phyloP scores from a whole-genome alignment of 2,113 vertebrate genomes.

The Scomber scombrus region DNA sequence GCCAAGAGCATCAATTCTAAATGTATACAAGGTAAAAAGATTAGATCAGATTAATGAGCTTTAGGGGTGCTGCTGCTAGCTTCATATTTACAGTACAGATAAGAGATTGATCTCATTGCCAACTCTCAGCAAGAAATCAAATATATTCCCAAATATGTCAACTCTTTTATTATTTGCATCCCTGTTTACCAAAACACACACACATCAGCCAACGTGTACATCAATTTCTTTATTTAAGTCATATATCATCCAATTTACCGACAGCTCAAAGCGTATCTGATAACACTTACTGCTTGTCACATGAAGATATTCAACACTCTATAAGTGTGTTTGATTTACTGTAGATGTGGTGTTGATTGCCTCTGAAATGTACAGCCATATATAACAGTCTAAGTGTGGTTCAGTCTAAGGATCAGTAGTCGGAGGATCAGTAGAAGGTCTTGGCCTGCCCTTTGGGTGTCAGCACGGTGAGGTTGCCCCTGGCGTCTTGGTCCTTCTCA shows the following conservation, averaged over 20 bases:
- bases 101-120: not conserved
- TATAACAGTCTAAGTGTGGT: slow-evolving; percentile 23
- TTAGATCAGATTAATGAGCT: not conserved
- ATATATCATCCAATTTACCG: slow-evolving; percentile 12
- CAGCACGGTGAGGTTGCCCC: slow-evolving; percentile 86
- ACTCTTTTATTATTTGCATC: slow-evolving; percentile 8
- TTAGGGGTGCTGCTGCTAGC: too few relatives aligned
- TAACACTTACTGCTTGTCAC: slow-evolving; percentile 18
- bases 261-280: slow-evolving; percentile 33
- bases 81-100: not conserved
- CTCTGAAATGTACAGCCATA: slow-evolving; percentile 17
- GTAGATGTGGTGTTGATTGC: slow-evolving; percentile 5
- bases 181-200: slow-evolving; percentile 10
- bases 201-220: not conserved
- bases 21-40: not conserved
- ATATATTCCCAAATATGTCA: not conserved
- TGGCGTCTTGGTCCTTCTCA: slow-evolving; percentile 87
- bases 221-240: slow-evolving; percentile 56
- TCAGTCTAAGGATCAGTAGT: slow-evolving; percentile 16
- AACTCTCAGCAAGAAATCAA: not conserved
- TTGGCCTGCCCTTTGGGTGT: slow-evolving; percentile 73
- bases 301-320: slow-evolving; percentile 18
- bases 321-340: slow-evolving; percentile 11
- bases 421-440: slow-evolving; percentile 75
- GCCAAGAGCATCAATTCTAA: not conserved